A percentile compares a stretch with the other conserved stretches of the same genome.
Conservation (phyloP, 1,140 invertebrate species). For the Lepeophtheirus salmonis region DNA sequence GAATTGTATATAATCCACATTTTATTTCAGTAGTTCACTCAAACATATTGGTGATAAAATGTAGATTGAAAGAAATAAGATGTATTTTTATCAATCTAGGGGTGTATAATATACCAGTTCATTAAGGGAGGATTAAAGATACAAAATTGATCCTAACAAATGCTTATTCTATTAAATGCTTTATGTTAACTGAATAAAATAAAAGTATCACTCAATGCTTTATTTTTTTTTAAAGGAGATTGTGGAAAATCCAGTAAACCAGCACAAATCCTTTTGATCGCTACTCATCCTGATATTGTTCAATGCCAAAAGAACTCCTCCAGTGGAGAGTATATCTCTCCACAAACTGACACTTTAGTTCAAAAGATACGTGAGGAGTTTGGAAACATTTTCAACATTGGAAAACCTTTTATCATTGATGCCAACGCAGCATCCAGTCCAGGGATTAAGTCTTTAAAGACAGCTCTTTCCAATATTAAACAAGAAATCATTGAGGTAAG, state of each 20-base stretch:
- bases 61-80: no score
- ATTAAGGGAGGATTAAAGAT: no score
- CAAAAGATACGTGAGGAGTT: constrained; percentile 32
- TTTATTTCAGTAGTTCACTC: no score
- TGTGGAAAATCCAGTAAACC: constrained; percentile 34
- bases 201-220: no score
- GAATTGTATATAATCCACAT: no score
- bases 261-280: constrained; percentile 39
- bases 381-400: constrained; percentile 36
- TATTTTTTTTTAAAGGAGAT: no score
- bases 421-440: constrained; percentile 36
- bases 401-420: constrained; percentile 39
- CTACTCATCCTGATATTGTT: constrained; percentile 42
- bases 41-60: no score
- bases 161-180: no score
- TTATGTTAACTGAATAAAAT: no score
- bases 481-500: constrained; percentile 31
- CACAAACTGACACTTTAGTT: constrained; percentile 10
- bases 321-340: constrained; percentile 29
- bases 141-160: no score
- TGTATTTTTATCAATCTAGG: no score
- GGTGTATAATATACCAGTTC: no score
- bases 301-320: constrained; percentile 33
- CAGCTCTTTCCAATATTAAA: constrained; percentile 32
- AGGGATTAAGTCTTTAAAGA: constrained; percentile 37